These are phyloP conservation scores for Zaprionus africanus DNA, from an alignment of 1,140 invertebrate species.

Conservation along the genomic window DNA sequence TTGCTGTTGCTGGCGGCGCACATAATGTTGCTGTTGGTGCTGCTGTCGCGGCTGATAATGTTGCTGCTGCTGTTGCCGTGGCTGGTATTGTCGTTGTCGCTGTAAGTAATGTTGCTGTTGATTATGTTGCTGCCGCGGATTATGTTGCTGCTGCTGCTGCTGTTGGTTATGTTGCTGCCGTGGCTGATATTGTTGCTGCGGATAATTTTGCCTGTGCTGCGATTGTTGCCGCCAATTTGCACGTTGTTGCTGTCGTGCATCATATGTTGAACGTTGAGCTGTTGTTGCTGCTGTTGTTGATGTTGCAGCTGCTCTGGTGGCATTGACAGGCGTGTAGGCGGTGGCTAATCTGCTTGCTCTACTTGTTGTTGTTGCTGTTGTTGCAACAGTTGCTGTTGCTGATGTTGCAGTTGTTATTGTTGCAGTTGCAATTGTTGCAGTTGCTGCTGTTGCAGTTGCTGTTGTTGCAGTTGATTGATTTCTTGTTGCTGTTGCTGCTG, in stretches of 20 bases:
- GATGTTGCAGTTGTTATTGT: slow-evolving; percentile 5
- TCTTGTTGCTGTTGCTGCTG: not conserved
- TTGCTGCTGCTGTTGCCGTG: not conserved
- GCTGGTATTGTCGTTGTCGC: not conserved
- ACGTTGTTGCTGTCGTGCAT: not conserved
- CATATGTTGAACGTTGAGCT: not conserved
- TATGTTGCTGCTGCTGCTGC: not conserved
- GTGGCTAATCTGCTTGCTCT: slow-evolving; percentile 18
- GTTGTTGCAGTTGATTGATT: not conserved
- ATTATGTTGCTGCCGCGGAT: not conserved
- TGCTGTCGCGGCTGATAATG: not conserved
- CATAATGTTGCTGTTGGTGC: not conserved
- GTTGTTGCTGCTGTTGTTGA: not conserved
- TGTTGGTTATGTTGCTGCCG: not conserved
- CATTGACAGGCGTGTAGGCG: not conserved
- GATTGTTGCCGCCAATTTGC: not conserved
- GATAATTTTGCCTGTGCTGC: not conserved
- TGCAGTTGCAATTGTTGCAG: not conserved
- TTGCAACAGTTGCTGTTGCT: slow-evolving; percentile 7
- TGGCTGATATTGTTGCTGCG: not conserved
- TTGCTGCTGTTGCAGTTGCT: not conserved
- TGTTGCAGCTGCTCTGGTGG: not conserved
- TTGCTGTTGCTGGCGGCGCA: not conserved
- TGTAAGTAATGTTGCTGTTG: not conserved
- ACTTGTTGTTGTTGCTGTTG: slow-evolving; percentile 3